Evolutionary conservation across 2,113 vertebrate species (phyloP).

Genomic region (Varanus salvator): DNA sequence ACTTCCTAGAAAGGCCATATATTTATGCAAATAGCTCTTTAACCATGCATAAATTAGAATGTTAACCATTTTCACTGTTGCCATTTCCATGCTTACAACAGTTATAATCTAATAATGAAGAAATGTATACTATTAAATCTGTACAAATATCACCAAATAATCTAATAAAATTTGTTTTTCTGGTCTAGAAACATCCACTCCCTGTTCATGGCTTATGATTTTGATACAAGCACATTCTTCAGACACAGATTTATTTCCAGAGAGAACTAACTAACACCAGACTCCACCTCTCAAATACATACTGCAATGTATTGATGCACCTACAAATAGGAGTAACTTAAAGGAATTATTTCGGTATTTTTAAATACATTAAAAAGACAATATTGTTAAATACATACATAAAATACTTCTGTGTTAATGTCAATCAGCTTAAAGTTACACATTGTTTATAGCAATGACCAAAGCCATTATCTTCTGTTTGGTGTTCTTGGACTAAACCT

Average conservation of each 20-base stretch:
- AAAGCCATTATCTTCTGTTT: no score
- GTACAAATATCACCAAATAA: neutral
- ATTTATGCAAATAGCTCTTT: neutral
- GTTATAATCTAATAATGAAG: no score
- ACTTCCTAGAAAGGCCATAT: neutral
- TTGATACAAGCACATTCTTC: neutral
- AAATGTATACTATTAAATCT: neutral
- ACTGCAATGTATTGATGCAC: neutral
- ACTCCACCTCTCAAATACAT: neutral
- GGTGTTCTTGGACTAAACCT: neutral
- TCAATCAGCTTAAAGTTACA: neutral
- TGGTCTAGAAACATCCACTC: neutral
- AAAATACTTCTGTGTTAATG: neutral
- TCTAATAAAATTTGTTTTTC: neutral
- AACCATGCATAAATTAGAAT: neutral
- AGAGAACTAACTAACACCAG: neutral
- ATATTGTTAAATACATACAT: neutral
- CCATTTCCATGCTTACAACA: neutral
- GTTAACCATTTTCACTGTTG: neutral
- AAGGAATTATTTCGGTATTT: neutral
- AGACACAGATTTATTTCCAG: neutral
- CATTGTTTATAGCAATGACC: neutral
- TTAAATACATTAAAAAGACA: neutral
- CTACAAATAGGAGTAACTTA: neutral
- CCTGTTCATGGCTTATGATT: neutral